Conservation (phyloP, 2,113 vertebrate genomes). For the Dolichotis patagonum region DNA sequence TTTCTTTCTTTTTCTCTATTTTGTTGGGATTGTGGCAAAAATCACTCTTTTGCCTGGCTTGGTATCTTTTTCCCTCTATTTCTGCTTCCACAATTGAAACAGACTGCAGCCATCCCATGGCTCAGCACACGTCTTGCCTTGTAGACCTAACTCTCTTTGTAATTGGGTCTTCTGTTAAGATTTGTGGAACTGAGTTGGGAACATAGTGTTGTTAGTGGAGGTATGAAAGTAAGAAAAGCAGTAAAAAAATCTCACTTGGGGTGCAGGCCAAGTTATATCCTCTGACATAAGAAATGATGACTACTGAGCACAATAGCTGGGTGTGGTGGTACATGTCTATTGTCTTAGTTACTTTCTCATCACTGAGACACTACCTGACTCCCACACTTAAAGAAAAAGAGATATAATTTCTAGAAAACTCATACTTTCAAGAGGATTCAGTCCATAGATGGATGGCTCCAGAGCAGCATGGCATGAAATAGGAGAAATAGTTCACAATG, state of each 20-base stretch:
- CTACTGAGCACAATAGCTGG: not conserved
- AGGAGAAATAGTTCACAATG: not conserved
- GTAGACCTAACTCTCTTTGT: not conserved
- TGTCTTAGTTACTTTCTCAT: not conserved
- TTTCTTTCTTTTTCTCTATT: not conserved
- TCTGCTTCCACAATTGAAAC: not conserved
- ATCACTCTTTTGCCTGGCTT: not conserved
- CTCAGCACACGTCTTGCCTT: not conserved
- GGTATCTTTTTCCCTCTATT: not conserved
- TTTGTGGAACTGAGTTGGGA: not conserved
- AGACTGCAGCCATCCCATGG: not conserved
- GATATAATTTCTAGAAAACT: not conserved
- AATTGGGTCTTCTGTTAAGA: not conserved
- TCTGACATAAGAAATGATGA: not conserved
- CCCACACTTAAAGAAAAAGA: not conserved
- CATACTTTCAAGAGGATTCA: not conserved
- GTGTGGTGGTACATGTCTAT: not conserved
- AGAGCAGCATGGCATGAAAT: not conserved
- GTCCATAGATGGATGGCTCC: not conserved
- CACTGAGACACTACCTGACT: not conserved
- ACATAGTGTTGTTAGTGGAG: not conserved
- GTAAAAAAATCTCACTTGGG: not conserved
- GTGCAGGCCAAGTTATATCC: not conserved
- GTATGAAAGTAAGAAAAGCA: not conserved
- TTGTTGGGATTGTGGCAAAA: not conserved